A percentile compares a stretch with the other conserved stretches of the same genome.
phyloP scores from a whole-genome alignment of 2,113 vertebrate genomes.

The Shinisaurus crocodilurus region DNA sequence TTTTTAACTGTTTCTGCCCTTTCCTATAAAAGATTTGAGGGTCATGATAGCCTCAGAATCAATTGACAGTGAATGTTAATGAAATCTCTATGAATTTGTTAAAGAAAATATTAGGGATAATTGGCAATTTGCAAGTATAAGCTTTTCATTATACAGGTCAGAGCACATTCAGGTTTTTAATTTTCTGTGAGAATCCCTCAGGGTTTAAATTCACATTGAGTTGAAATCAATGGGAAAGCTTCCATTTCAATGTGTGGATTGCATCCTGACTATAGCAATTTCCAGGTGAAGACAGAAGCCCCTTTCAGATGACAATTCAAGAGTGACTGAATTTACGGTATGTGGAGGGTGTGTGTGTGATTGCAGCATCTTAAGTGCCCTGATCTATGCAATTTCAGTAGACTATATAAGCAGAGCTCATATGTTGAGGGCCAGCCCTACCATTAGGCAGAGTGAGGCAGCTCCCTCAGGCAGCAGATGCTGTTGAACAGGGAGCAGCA shows the following conservation, averaged over 20 bases:
- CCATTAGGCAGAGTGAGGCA: no score
- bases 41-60: neutral
- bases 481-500: neutral
- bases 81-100: constrained; percentile 44
- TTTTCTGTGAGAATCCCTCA: neutral
- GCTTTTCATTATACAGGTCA: constrained; percentile 3
- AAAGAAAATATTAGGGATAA: constrained; percentile 1
- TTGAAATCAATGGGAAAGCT: constrained; percentile 24
- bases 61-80: constrained; percentile 39
- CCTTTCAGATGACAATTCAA: neutral
- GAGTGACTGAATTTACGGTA: no score
- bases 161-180: constrained; percentile 10
- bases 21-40: constrained; percentile 18
- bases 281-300: neutral
- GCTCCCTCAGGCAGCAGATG: neutral
- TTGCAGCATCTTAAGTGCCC: neutral
- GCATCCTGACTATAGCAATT: neutral
- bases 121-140: constrained; percentile 4
- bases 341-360: neutral
- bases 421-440: neutral
- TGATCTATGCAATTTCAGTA: neutral
- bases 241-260: neutral
- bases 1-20: constrained; percentile 21
- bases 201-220: constrained; percentile 3
- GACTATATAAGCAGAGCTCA: neutral